Evolutionary conservation across 2,797 vertebrate genomes (phyloP).

Genomic region (Buphagus erythrorhynchus): DNA sequence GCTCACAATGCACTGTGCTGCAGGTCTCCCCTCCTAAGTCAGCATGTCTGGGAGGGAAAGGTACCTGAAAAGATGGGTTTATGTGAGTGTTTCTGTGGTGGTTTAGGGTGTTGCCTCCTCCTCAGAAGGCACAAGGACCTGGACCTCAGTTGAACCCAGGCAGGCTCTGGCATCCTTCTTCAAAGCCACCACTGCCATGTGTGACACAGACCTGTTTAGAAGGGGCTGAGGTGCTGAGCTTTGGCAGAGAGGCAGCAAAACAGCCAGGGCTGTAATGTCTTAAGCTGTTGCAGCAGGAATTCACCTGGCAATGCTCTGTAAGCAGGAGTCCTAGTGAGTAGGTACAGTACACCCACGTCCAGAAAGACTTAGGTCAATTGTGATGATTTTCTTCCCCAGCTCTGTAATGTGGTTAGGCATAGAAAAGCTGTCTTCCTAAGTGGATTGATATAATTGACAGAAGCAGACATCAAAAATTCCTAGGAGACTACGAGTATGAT

Average conservation of each 20-base stretch:
- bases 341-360: background rate
- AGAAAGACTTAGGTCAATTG: background rate
- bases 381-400: background rate
- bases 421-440: background rate
- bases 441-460: conserved; percentile 6
- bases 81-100: background rate
- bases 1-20: background rate
- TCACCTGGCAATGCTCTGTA: background rate
- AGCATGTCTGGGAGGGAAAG: background rate
- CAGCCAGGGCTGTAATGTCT: background rate
- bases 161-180: background rate
- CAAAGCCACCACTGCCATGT: background rate
- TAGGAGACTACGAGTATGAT: background rate
- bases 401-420: background rate
- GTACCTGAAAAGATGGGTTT: background rate
- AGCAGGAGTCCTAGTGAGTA: background rate
- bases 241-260: background rate
- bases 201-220: background rate
- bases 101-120: background rate
- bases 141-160: background rate
- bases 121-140: background rate
- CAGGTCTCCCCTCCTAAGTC: background rate
- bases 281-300: background rate
- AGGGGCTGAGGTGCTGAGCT: background rate
- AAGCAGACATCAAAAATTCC: conserved; percentile 21